Base-by-base conservation (phyloP, 2,888 invertebrate species). In the Drosophila subsilvestris region DNA sequence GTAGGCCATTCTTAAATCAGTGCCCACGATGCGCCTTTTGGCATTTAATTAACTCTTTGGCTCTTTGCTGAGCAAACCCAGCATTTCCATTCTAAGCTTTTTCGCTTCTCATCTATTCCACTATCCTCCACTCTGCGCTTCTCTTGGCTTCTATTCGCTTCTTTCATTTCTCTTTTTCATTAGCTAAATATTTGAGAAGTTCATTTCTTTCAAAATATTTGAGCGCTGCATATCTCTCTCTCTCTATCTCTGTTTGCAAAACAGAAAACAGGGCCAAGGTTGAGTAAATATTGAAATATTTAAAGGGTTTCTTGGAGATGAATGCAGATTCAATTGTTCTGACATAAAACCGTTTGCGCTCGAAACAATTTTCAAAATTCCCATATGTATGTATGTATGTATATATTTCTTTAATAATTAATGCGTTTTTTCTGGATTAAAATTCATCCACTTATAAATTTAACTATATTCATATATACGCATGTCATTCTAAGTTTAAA, bases 11-110 rank as follows among this genome's bases (percentile, higher is more conserved):
- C 63, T 57, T 57, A 50, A 67, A 67, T 49, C 65, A 18, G 25
- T 47, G 45, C 29, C 25, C 27, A 27, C 8, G 44, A 66, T 66
- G 56, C 63, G 49, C 66, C 66, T 67, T 49, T 63, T 57, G 63
- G 70, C 70, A 70, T 70, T 70, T 70, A 70, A 70, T 70, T 70
- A 70, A 68, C 55, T 68, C 68, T 68, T 55, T 68, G 22, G 45
- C 49, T 45, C 49, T 45, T 67, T 67, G 29, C 63, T 45, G 12
- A 32, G 22, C 32, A 55, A 32, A 32, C 47, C 22, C 29, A 32
- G 61, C 32, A 25, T 55, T 37, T 27, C 14, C 37, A 37, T 27
- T 1, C 20, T 9, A n/a, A 12, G 27, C 10, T 29, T 37, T 25
- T 17, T n/a, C 14, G 7, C 37, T 2, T 37, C n/a, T 37, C 14